These are phyloP conservation scores for Lottia gigantea DNA, from an alignment of 2,888 invertebrate species.

Conservation along the genomic window DNA sequence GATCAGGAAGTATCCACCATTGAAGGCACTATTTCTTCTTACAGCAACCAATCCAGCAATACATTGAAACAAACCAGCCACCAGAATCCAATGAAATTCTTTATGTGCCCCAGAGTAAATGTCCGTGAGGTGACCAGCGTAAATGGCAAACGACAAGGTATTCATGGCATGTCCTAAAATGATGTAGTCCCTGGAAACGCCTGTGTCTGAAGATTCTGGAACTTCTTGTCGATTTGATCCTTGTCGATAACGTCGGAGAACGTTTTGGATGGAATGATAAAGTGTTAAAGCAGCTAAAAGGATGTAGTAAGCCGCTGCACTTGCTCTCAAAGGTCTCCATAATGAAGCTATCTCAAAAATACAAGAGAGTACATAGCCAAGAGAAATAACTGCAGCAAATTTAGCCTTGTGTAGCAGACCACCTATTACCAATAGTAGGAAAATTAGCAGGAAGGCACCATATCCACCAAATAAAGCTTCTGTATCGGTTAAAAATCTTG, in stretches of 20 bases:
- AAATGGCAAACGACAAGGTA: constrained; percentile 39
- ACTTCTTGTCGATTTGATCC: constrained; percentile 12
- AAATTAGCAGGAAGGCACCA: constrained; percentile 37
- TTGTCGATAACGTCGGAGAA: constrained; percentile 24
- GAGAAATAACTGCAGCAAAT: constrained; percentile 35
- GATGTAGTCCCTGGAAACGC: constrained; percentile 36
- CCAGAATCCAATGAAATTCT: constrained; percentile 42
- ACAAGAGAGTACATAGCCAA: constrained; percentile 35
- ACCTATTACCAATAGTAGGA: constrained; percentile 35
- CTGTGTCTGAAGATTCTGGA: background rate
- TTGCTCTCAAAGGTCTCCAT: constrained; percentile 36
- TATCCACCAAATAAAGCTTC: constrained; percentile 43
- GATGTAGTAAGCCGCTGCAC: constrained; percentile 42
- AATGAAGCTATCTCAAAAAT: constrained; percentile 41
- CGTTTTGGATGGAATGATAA: constrained; percentile 29
- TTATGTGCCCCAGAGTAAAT: constrained; percentile 25
- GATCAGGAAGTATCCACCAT: constrained; percentile 35
- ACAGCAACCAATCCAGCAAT: constrained; percentile 36
- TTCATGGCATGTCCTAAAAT: constrained; percentile 42
- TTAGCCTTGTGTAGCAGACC: constrained; percentile 31
- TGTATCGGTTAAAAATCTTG: constrained; percentile 23
- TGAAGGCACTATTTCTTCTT: constrained; percentile 33
- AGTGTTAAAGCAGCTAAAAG: constrained; percentile 34
- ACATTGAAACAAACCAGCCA: constrained; percentile 38
- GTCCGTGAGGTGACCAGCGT: constrained; percentile 38